Conservation (phyloP, 2,113 vertebrate species). For the Rhinoptilus africanus region DNA sequence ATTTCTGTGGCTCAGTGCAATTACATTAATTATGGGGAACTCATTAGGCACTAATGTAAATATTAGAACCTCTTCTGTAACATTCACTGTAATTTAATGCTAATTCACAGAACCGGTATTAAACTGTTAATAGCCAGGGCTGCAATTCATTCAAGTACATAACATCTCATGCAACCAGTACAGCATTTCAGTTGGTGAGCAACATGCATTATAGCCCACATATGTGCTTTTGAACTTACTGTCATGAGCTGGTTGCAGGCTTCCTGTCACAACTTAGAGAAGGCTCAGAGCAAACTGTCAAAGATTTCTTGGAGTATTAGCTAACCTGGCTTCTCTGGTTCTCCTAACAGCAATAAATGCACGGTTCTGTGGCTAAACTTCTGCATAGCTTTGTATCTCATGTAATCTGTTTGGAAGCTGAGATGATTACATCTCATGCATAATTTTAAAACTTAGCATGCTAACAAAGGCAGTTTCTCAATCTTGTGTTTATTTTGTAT, state of each 20-base stretch:
- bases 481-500: not conserved
- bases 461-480: not conserved
- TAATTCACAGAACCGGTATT: constrained; percentile 24
- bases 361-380: not conserved
- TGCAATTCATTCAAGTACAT: not conserved
- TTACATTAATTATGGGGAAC: not conserved
- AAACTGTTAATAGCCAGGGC: not conserved
- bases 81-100: not conserved
- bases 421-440: not conserved
- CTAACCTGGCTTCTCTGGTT: not conserved
- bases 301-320: not conserved
- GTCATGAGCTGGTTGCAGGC: not conserved
- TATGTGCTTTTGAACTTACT: fast-evolving
- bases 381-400: not conserved
- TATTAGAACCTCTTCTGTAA: not conserved
- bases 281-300: not conserved
- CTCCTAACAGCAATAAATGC: fast-evolving
- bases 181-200: not conserved
- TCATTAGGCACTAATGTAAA: not conserved
- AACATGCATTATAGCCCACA: not conserved
- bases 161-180: not conserved
- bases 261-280: not conserved
- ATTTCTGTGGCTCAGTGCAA: not conserved
- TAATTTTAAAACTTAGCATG: not conserved
- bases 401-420: not conserved